A percentile compares a stretch with the other conserved stretches of the same genome.
Evolutionary conservation across 35 echinoderm and acorn worm species (phyloP).

Genomic region (Heliocidaris erythrogramma): DNA sequence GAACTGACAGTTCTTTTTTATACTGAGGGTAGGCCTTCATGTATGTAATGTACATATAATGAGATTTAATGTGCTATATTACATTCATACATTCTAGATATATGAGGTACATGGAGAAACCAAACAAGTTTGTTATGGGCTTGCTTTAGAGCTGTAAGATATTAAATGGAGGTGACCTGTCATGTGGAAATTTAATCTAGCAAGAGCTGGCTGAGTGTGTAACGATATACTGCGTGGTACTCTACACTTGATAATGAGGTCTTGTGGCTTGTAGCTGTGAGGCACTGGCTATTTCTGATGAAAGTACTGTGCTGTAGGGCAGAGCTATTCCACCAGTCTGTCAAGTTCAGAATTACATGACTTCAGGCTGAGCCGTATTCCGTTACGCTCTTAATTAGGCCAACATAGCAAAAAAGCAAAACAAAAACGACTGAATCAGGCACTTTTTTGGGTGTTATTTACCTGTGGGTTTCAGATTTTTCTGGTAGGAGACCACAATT

Average conservation of each 20-base stretch:
- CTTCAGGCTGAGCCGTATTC: conserved; percentile 1
- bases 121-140: neutral
- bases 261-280: neutral
- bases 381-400: conserved; percentile 23
- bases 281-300: conserved; percentile 18
- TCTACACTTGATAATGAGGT: neutral
- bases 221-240: conserved; percentile 14
- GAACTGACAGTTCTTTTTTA: neutral
- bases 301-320: neutral
- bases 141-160: neutral
- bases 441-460: neutral
- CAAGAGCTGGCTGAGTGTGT: conserved; percentile 2
- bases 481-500: neutral
- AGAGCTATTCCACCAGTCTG: conserved; percentile 23
- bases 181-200: conserved; percentile 36
- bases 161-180: neutral
- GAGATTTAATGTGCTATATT: neutral
- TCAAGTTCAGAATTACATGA: conserved; percentile 35
- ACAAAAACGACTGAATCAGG: conserved; percentile 19
- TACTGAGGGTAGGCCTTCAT: neutral
- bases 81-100: neutral
- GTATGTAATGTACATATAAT: neutral
- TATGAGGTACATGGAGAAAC: neutral
- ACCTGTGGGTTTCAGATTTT: conserved; percentile 10
- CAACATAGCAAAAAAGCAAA: neutral